Evolutionary conservation across 1,140 invertebrate species (phyloP), one percentile per base, ranked within the genome.

Genomic region (Drosophila truncata): DNA sequence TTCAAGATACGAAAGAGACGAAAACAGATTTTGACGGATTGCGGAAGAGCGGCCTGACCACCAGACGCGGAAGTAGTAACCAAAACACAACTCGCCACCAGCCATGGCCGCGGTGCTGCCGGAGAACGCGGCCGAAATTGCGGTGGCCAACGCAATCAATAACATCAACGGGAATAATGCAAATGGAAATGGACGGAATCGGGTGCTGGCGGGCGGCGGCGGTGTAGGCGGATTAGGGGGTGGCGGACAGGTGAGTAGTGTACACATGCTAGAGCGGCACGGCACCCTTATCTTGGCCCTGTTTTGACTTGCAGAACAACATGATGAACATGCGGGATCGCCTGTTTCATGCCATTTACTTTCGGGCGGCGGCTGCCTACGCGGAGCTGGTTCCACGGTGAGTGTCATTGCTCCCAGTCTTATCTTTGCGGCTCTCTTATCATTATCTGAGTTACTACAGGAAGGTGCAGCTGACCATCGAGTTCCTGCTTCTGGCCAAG

Each of bases 291-390:
- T 74, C 55, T 59, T 75, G 46, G 13, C 71, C 59, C 18, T 25
- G 52, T 55, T 25, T n/a, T 10, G 3, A 18, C 33, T 80, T 81
- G 85, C 95, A 95, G 92, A 97, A 97, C 91, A 96, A 96, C 27
- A 91, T 97, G 52, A 95, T 97, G 86, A 96, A 96, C 93, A 96
- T 99, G 61, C 94, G 98, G 83, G 98, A 99, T 91, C 95, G 98
- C 76, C 94, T 99, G n/a, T 99, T 99, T 92, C 97, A 99, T 93
- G 97, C 98, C 29, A 93, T 99, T 70, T 99, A 99, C 93, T 97
- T 98, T 86, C 96, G 97, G 92, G 95, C 97, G 78, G 96, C 98
- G 16, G 93, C 99, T 82, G 95, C 96, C 37, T 99, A 99, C 94
- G 97, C 97, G 16, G 94, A 96, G 88, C 96, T 96, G 62, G 97